Evolutionary conservation across 1,140 invertebrate genomes (phyloP).

Genomic region (Pentalonia nigronervosa): DNA sequence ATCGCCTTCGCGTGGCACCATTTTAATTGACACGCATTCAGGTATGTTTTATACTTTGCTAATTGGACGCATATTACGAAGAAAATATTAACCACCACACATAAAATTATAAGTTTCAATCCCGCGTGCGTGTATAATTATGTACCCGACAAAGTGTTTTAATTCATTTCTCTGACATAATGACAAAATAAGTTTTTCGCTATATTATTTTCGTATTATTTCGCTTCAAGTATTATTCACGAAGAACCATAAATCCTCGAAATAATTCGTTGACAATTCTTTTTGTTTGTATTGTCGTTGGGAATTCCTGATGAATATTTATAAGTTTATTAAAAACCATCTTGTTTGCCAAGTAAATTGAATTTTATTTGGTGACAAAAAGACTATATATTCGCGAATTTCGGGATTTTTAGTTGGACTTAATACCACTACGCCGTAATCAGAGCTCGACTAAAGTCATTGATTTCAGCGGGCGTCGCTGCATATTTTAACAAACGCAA

Average conservation of each 20-base stretch:
- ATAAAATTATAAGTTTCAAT: constrained; percentile 16
- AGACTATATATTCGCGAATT: background rate
- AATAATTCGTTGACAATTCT: constrained; percentile 20
- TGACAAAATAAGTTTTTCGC: constrained; percentile 13
- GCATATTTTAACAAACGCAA: background rate
- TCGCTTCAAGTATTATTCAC: background rate
- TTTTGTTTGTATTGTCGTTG: background rate
- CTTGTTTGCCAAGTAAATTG: constrained; percentile 41
- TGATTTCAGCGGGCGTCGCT: background rate
- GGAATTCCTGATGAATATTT: constrained; percentile 42
- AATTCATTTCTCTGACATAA: background rate
- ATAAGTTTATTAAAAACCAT: constrained; percentile 44
- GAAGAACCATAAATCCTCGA: background rate
- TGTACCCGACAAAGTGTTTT: background rate
- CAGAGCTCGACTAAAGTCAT: background rate
- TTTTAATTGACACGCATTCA: constrained; percentile 17
- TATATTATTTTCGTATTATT: constrained; percentile 39
- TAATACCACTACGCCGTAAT: background rate
- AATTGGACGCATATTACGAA: background rate
- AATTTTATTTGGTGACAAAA: constrained; percentile 38
- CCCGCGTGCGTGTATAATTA: background rate
- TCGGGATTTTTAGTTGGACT: background rate
- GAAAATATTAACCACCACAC: background rate
- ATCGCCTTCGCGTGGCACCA: background rate
- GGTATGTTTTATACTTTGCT: background rate